phyloP scores from a whole-genome alignment of 2,797 vertebrate genomes.

The Picus viridis region DNA sequence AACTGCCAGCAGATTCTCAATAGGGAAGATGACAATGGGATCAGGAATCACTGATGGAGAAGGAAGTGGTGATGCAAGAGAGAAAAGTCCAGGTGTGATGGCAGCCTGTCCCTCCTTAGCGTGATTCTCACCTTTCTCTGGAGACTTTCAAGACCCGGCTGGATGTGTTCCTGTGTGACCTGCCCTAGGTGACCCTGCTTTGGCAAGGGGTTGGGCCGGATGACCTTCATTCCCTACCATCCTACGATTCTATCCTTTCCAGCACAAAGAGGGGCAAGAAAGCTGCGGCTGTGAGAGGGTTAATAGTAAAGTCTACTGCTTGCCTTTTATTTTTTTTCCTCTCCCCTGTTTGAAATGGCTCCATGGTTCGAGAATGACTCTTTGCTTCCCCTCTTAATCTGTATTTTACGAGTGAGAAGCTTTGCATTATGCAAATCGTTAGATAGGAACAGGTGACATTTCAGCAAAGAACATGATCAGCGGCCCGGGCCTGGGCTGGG shows the following conservation, averaged over 20 bases:
- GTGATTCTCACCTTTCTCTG: background rate
- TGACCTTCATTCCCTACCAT: too few relatives aligned
- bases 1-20: background rate
- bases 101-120: background rate
- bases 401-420: slow-evolving; percentile 99
- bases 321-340: background rate
- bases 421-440: slow-evolving; percentile 99
- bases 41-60: background rate
- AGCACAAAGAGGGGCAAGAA: background rate
- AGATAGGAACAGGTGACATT: slow-evolving; percentile 99
- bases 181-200: too few relatives aligned
- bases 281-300: slow-evolving; percentile 79
- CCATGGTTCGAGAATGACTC: slow-evolving; percentile 93
- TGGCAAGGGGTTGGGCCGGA: too few relatives aligned
- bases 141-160: too few relatives aligned
- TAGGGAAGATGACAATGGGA: background rate
- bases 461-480: slow-evolving; percentile 94
- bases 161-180: too few relatives aligned
- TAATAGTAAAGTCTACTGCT: slow-evolving; percentile 85
- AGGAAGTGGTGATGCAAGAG: background rate
- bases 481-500: slow-evolving; percentile 89
- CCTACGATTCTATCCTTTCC: too few relatives aligned
- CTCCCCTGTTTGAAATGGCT: slow-evolving; percentile 88
- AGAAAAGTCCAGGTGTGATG: background rate
- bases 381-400: slow-evolving; percentile 95